These are phyloP conservation scores for Coreius guichenoti DNA, from an alignment of 2,797 vertebrate species.

Conservation along the genomic window DNA sequence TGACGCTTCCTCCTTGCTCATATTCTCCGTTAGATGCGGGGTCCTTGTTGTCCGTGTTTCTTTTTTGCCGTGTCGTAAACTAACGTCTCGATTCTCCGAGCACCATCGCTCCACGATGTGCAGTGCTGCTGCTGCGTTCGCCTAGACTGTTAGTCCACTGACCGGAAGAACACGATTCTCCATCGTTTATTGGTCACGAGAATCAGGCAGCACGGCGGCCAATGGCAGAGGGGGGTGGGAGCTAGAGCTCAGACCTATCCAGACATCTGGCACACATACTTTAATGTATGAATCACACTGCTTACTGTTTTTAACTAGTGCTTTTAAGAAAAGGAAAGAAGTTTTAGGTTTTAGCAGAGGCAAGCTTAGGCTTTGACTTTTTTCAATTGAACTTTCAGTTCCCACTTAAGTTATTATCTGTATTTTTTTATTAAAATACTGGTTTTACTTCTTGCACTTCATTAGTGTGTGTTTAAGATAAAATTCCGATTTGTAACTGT, in stretches of 20 bases:
- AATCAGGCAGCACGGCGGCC: conserved; percentile 60
- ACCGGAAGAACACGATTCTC: conserved; percentile 69
- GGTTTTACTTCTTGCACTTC: neutral
- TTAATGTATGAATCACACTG: conserved; percentile 12
- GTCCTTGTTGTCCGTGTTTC: conserved; percentile 11
- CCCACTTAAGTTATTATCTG: neutral
- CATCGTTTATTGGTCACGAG: conserved; percentile 74
- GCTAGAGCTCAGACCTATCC: conserved; percentile 36
- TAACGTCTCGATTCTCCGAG: conserved; percentile 65
- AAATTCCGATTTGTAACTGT: neutral
- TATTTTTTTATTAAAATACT: no score
- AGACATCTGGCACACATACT: conserved; percentile 40
- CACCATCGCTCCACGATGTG: conserved; percentile 77
- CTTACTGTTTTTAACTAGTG: conserved; percentile 29
- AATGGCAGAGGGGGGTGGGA: conserved; percentile 69
- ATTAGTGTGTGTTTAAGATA: neutral
- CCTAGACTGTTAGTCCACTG: conserved; percentile 57
- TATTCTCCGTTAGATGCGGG: conserved; percentile 71
- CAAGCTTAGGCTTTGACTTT: neutral
- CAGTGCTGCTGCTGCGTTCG: conserved; percentile 68
- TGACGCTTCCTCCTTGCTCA: conserved; percentile 82
- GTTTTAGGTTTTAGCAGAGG: neutral
- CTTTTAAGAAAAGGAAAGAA: neutral
- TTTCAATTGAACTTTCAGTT: neutral
- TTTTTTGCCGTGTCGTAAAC: conserved; percentile 43